Evolutionary conservation across 2,797 vertebrate genomes (phyloP).

Genomic region (Propithecus perrieri): DNA sequence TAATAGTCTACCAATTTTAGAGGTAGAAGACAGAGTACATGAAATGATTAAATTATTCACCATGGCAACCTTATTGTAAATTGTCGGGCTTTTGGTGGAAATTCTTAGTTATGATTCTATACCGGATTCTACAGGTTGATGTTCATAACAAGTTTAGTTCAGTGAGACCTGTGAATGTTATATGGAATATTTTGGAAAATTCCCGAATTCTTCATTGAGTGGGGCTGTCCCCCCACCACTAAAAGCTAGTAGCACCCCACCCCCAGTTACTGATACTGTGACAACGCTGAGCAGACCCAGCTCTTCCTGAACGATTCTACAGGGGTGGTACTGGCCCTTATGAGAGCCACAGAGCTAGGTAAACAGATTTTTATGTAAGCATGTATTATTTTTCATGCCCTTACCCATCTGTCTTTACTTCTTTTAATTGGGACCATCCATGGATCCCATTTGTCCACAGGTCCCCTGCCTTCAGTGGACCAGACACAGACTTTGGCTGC

Average conservation of each 20-base stretch:
- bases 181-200: neutral
- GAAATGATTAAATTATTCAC: neutral
- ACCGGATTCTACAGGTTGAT: neutral
- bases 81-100: neutral
- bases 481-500: neutral
- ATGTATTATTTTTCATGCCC: neutral
- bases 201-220: neutral
- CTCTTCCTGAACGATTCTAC: neutral
- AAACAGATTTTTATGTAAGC: neutral
- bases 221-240: neutral
- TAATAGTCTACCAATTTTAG: neutral
- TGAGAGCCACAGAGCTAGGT: neutral
- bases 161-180: neutral
- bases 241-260: neutral
- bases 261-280: neutral
- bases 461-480: neutral
- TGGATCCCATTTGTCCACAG: no score
- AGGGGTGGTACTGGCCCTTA: neutral
- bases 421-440: neutral
- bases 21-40: neutral
- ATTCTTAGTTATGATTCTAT: neutral
- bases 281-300: neutral
- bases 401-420: neutral
- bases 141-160: neutral
- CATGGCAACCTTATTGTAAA: neutral